Percentiles rank a stretch among this genome's conserved stretches.
These are phyloP conservation scores for Nemotelus pantherinus DNA, from an alignment of 2,888 invertebrate genomes.

Conservation along the genomic window DNA sequence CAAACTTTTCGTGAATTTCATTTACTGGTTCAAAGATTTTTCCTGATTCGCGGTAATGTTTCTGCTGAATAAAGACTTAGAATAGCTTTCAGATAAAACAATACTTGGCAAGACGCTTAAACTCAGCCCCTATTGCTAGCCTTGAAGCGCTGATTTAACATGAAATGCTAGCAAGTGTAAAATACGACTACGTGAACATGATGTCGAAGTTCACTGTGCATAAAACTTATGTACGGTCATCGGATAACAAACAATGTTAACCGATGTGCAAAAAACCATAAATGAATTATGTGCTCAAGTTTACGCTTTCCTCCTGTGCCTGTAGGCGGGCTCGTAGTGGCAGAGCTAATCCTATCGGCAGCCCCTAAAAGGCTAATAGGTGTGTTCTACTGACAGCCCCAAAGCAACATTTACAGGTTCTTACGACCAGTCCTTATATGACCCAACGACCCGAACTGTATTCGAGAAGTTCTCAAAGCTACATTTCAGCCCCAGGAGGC, in stretches of 20 bases:
- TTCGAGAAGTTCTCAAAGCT: not conserved
- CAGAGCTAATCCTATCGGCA: constrained; percentile 27
- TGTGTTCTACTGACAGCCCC: constrained; percentile 14
- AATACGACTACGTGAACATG: not conserved
- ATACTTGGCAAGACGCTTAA: too few species aligned
- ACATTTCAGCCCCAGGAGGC: not conserved
- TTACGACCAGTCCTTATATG: not conserved
- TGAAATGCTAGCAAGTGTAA: too few species aligned
- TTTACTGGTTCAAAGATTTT: too few species aligned
- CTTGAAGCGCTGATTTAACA: too few species aligned
- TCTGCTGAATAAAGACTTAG: too few species aligned
- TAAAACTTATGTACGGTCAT: constrained; percentile 33
- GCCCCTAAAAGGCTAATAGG: constrained; percentile 25
- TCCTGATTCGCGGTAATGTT: too few species aligned
- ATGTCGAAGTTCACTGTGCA: not conserved
- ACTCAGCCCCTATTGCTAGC: too few species aligned
- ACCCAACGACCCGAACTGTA: not conserved
- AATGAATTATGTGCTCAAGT: constrained; percentile 37
- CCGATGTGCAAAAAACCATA: constrained; percentile 40
- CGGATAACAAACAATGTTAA: constrained; percentile 23
- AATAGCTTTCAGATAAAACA: too few species aligned
- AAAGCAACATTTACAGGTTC: constrained; percentile 18
- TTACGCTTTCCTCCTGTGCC: constrained; percentile 15
- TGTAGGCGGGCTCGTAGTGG: constrained; percentile 14
- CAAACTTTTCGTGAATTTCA: not conserved